Evolutionary conservation across 2,113 vertebrate species (phyloP), one percentile per base, ranked within the genome.

Genomic region (Phaethon lepturus): DNA sequence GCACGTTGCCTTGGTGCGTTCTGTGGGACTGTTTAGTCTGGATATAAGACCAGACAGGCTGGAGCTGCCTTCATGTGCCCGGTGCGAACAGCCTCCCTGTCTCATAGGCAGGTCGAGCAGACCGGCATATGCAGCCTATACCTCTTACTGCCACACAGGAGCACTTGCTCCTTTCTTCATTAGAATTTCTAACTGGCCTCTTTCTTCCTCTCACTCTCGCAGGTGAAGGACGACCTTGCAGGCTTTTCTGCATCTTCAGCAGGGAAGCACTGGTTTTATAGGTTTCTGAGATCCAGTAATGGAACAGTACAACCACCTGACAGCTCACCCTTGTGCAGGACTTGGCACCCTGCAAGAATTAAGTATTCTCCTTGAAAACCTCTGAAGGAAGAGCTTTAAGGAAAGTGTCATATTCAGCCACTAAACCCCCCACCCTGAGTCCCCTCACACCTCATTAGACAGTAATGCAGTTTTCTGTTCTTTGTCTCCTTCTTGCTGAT

Each of bases 361-460:
- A 93, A 90, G 23, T 77, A 86, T 74, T 97, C 78, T 77, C 78
- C 88, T 90, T 80, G 78, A 69, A 86, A 88, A 74, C 24, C 16
- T 22, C 28, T 90, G 78, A 77, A 86, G 67, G 50, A 76, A 94
- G 28, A 80, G 58, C 45, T 94, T 93, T 90, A 55, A 50, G 60
- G 33, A 42, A 73, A 44, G 7, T 50, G 50, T 59, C 55, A 29
- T 47, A 69, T 88, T 92, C 88, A 92, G 77, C 66, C 17, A 33
- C 1, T 14, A 80, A 53, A 8, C 13, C 7, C 5, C 20, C 24
- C 1, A 0, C 45, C 20, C 18, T 0, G 3, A 45, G 19, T 76
- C 42, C 55, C 92, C 88, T 66, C 79, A 35, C 45, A 90, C 28
- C 59, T 90, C 67, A 59, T 93, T 80, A 93, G 77, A 55, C 5